phyloP scores from a whole-genome alignment of 1,140 invertebrate genomes.

The Heliconius hewitsoni region DNA sequence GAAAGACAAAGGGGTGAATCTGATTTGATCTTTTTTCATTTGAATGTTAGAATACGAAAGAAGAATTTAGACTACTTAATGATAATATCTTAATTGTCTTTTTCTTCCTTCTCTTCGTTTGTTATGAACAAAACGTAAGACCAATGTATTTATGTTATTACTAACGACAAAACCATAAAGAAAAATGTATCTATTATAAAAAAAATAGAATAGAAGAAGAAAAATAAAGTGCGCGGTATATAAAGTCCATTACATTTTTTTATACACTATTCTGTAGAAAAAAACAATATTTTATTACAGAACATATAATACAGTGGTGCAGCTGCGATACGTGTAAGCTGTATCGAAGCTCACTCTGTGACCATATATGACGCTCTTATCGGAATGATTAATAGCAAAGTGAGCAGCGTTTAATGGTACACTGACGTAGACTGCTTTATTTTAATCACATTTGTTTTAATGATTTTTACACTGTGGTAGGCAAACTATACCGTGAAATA shows the following conservation, averaged over 20 bases:
- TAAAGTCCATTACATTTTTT: neutral
- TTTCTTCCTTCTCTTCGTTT: no score
- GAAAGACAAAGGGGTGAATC: no score
- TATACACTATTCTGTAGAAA: neutral
- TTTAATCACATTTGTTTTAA: constrained; percentile 29
- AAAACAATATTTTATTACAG: neutral
- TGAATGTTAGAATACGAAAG: no score
- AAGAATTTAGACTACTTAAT: no score
- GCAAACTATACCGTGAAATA: constrained; percentile 7
- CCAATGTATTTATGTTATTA: no score
- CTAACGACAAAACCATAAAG: no score
- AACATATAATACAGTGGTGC: neutral
- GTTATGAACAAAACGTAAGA: no score
- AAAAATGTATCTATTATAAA: no score
- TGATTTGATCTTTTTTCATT: no score
- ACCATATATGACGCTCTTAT: constrained; percentile 29
- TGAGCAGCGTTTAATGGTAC: constrained; percentile 22
- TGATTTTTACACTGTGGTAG: constrained; percentile 26
- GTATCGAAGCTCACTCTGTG: constrained; percentile 13
- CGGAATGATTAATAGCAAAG: constrained; percentile 24
- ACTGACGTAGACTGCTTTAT: constrained; percentile 30
- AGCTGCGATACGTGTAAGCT: constrained; percentile 4
- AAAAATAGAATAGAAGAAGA: no score
- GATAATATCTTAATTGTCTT: no score
- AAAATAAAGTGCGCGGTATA: no score